A percentile compares a stretch with the other conserved stretches of the same genome.
phyloP scores from a whole-genome alignment of 2,888 invertebrate genomes.

The Nomada fabriciana region DNA sequence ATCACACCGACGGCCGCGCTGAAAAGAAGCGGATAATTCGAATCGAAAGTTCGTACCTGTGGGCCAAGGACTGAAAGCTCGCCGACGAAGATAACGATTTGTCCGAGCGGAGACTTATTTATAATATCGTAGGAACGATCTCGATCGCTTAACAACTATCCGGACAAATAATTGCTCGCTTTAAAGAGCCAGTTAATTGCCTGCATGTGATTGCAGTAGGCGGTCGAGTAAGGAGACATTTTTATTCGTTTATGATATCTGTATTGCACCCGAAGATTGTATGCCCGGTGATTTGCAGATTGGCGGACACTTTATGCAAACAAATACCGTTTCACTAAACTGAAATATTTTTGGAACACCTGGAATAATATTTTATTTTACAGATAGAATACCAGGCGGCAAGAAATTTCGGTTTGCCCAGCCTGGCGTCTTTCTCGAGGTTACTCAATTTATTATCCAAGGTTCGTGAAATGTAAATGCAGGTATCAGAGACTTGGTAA shows the following conservation, averaged over 20 bases:
- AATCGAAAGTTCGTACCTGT: conserved; percentile 36
- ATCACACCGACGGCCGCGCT: conserved; percentile 1
- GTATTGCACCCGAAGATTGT: background rate
- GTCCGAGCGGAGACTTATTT: conserved; percentile 55
- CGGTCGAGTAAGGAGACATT: background rate
- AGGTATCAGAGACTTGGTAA: too few relatives aligned
- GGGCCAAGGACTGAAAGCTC: conserved; percentile 21
- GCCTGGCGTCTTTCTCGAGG: too few relatives aligned
- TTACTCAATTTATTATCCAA: too few relatives aligned
- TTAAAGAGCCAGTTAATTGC: conserved; percentile 36
- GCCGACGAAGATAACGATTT: conserved; percentile 65
- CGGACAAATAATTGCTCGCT: conserved; percentile 34
- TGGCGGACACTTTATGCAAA: too few relatives aligned
- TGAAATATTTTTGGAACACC: too few relatives aligned
- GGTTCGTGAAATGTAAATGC: too few relatives aligned
- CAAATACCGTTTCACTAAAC: too few relatives aligned
- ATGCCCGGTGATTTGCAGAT: background rate
- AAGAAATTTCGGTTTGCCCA: too few relatives aligned
- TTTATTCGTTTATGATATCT: conserved; percentile 1
- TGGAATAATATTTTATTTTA: too few relatives aligned
- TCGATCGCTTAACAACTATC: conserved; percentile 23
- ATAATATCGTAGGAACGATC: conserved; percentile 44
- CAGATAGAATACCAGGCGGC: too few relatives aligned
- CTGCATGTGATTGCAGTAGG: conserved; percentile 1
- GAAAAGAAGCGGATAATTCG: conserved; percentile 34